These are phyloP conservation scores for Ciconia boyciana DNA, from an alignment of 2,113 vertebrate genomes.

Conservation along the genomic window DNA sequence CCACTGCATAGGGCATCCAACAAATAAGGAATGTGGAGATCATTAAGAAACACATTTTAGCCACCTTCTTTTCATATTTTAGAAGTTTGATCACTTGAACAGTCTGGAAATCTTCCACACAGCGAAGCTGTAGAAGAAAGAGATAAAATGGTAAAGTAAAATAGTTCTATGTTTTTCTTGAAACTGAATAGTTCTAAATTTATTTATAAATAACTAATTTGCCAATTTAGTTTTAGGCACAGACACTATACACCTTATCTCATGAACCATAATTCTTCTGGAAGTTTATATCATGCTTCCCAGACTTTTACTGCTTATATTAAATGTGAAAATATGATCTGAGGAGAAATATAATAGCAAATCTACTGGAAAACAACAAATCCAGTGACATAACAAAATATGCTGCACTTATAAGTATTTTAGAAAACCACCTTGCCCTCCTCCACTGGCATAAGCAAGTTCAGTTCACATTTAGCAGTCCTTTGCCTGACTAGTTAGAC, in stretches of 20 bases:
- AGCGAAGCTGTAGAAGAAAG: conserved; percentile 76
- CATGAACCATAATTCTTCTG: background rate
- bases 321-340: background rate
- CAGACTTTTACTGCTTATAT: background rate
- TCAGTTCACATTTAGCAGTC: background rate
- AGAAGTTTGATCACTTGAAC: conserved; percentile 87
- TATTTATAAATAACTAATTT: background rate
- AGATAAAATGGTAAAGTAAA: background rate
- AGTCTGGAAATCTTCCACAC: conserved; percentile 88
- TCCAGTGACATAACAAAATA: background rate
- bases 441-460: background rate
- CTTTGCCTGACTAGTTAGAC: background rate
- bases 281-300: background rate
- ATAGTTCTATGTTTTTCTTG: background rate
- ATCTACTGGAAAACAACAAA: background rate
- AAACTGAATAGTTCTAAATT: background rate
- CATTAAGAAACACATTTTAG: conserved; percentile 90
- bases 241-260: background rate
- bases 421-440: background rate
- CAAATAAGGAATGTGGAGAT: conserved; percentile 86
- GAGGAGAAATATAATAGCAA: background rate
- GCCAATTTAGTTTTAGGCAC: background rate
- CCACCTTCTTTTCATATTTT: conserved; percentile 89
- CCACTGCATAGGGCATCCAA: conserved; percentile 88
- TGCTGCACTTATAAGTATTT: background rate